Base-by-base conservation (phyloP, 1,140 invertebrate species). In the Lysiphlebus fabarum region DNA sequence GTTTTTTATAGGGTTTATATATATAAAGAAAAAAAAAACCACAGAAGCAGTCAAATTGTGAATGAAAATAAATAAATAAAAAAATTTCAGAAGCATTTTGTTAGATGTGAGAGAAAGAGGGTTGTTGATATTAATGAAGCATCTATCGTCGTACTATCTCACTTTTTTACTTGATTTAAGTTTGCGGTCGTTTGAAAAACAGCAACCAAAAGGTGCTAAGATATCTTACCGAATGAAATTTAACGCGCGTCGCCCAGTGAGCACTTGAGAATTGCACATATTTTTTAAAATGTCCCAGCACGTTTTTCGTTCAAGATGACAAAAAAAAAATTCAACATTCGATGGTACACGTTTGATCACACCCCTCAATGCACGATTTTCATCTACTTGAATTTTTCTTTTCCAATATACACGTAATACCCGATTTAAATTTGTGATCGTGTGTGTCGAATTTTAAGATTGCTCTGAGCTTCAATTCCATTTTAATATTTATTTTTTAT, bases 261-360 rank as follows among this genome's bases (percentile, higher is more conserved):
- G 51, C 34, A 26, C 58, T 45, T 54, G 58, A n/a, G n/a, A 59
- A 59, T 53, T 14, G 17, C 51, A 59, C 50, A 50, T 58, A 43
- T 59, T 59, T 47, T 59, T 38, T 51, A 38, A 9, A 36, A 26
- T 40, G 45, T 33, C 17, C 47, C 10, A 11, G 26, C 36, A 37
- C 34, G 6, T 7, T 47, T 33, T 38, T 44, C 26, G 11, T 36
- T 5, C 14, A 34, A 48, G 17, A 47, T 43, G 41, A 45, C 33
- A 38, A 14, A n/a, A 45, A 45, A 51, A 37, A 49, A 34, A 8
- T 11, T n/a, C 49, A 33, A 38, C 12, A n/a, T 51, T 26, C 17
- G 17, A 26, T 26, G 17, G 17, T 26, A 26, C 17, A 36, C 36
- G 36, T 12, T 51, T 51, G 34, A 12, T 51, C 49, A 51, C 36